These are phyloP conservation scores for Kryptolebias marmoratus DNA, from an alignment of 2,113 vertebrate genomes.

Conservation along the genomic window DNA sequence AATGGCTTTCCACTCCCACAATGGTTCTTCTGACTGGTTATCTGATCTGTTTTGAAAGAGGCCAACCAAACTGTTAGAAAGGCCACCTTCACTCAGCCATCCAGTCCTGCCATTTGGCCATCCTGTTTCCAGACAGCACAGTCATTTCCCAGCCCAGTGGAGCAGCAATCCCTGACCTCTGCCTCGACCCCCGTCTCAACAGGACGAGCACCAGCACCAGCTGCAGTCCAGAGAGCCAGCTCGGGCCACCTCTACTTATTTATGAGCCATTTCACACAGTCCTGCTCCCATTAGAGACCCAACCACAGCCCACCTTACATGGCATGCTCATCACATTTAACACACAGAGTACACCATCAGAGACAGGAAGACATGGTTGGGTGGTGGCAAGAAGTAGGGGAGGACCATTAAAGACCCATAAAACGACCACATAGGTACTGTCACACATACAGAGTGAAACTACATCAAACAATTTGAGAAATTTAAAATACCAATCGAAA, in stretches of 20 bases:
- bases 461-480: conserved; percentile 27
- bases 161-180: conserved; percentile 78
- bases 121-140: conserved; percentile 73
- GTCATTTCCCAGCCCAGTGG: conserved; percentile 81
- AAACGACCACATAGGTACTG: conserved; percentile 22
- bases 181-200: conserved; percentile 69
- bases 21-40: conserved; percentile 51
- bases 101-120: conserved; percentile 71
- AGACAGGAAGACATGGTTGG: conserved; percentile 18
- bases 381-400: neutral
- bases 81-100: conserved; percentile 57
- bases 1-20: conserved; percentile 51
- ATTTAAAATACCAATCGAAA: conserved; percentile 30
- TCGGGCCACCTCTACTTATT: conserved; percentile 70
- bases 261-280: conserved; percentile 81
- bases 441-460: conserved; percentile 18
- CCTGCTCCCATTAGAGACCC: conserved; percentile 75
- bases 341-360: conserved; percentile 47
- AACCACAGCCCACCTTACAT: conserved; percentile 80
- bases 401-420: conserved; percentile 16
- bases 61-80: conserved; percentile 57
- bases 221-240: conserved; percentile 53
- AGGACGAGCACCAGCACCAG: conserved; percentile 48
- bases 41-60: conserved; percentile 61
- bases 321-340: conserved; percentile 71